A percentile compares a stretch with the other conserved stretches of the same genome.
phyloP scores from a whole-genome alignment of 2,888 invertebrate genomes.

The Drosophila melanosoma region DNA sequence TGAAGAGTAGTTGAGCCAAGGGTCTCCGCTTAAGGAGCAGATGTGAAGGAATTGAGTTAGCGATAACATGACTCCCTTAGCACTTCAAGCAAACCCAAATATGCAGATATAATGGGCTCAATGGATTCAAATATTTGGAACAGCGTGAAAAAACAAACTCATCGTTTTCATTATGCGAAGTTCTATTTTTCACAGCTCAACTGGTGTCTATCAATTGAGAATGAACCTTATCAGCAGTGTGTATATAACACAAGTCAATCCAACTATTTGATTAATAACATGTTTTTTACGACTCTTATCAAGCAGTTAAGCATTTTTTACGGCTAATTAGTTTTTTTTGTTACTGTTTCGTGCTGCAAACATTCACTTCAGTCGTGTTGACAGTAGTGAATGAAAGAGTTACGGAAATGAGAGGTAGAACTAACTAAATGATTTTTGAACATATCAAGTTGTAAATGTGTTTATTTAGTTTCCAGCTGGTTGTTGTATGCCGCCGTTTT shows the following conservation, averaged over 20 bases:
- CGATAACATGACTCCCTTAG: constrained; percentile 35
- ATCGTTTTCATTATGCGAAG: neutral
- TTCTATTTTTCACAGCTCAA: neutral
- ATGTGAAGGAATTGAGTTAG: constrained; percentile 41
- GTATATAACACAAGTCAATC: neutral
- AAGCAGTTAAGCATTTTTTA: neutral
- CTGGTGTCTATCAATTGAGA: constrained; percentile 2
- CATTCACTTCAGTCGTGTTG: constrained; percentile 13
- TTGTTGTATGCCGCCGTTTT: constrained; percentile 5
- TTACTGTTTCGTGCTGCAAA: neutral
- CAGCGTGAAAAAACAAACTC: neutral
- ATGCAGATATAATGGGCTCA: constrained; percentile 14
- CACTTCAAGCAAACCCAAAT: constrained; percentile 28
- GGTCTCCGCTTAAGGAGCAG: constrained; percentile 13
- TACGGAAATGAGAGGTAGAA: constrained; percentile 29
- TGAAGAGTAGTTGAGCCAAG: constrained; percentile 36
- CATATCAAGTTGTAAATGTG: constrained; percentile 22
- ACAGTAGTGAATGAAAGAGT: constrained; percentile 11
- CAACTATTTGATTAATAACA: constrained; percentile 2
- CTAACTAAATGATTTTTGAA: neutral
- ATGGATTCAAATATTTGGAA: neutral
- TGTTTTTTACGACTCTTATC: constrained; percentile 34
- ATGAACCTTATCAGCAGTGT: constrained; percentile 26
- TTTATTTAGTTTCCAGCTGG: constrained; percentile 36
- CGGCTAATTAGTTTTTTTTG: constrained; percentile 26